phyloP scores from a whole-genome alignment of 1,140 invertebrate genomes.

The Zeugodacus cucurbitae region DNA sequence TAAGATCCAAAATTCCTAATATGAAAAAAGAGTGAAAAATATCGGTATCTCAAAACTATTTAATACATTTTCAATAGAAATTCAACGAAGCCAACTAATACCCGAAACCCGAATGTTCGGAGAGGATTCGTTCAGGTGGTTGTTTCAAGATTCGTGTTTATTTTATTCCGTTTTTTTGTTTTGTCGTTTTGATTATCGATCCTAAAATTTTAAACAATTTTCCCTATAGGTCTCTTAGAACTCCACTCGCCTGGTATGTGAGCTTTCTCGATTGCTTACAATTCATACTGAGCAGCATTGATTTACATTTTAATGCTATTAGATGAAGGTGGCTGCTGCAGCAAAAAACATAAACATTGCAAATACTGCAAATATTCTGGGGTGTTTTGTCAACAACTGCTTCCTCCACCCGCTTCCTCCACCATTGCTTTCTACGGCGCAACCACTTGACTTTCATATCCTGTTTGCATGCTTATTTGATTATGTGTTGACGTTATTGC shows the following conservation, averaged over 20 bases:
- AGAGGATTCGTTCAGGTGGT: too few relatives aligned
- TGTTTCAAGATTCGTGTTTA: too few relatives aligned
- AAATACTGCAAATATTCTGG: background rate
- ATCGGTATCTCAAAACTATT: too few relatives aligned
- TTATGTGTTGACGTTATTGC: slow-evolving; percentile 32
- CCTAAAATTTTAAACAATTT: too few relatives aligned
- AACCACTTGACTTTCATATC: slow-evolving; percentile 40
- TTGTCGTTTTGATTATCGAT: too few relatives aligned
- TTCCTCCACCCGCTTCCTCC: background rate
- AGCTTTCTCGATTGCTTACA: background rate
- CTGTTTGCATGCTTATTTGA: slow-evolving; percentile 40
- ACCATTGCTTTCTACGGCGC: background rate
- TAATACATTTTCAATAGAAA: too few relatives aligned
- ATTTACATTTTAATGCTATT: slow-evolving; percentile 28
- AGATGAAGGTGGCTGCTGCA: background rate
- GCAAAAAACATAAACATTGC: background rate
- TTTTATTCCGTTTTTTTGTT: too few relatives aligned
- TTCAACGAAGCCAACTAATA: too few relatives aligned
- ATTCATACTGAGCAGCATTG: background rate
- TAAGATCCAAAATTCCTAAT: too few relatives aligned
- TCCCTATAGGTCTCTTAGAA: background rate
- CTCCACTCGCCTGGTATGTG: background rate
- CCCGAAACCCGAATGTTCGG: too few relatives aligned
- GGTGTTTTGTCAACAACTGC: background rate
- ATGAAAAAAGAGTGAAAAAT: too few relatives aligned